Evolutionary conservation across 1,140 invertebrate species (phyloP), one percentile per base, ranked within the genome.

Genomic region (Drosophila fuyamai): DNA sequence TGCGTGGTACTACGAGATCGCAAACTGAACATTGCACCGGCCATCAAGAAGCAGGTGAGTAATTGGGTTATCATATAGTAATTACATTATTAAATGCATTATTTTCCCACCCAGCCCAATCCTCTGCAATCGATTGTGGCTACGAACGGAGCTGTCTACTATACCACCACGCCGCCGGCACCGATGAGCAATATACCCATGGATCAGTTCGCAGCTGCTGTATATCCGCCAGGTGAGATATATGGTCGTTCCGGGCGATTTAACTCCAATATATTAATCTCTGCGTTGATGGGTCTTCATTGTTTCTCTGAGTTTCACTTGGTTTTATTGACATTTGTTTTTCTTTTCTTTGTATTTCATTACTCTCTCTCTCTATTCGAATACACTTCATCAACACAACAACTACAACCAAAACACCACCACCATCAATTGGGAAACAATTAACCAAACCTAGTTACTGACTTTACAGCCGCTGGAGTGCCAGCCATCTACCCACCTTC

Each of bases 11-110:
- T 97, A 72, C 95, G 96, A 91, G 96, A 97, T 90, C 94, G 96
- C 79, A 97, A 97, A 92, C 92, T 98, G 55, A 98, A 98, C 90
- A 97, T 98, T 92, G 97, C 97, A n/a, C 96, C 97, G 73, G 97
- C 97, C 68, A 96, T 97, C 70, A 96, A 97, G 88, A 98, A 98
- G 93, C 96, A 97, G 93, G 95, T 95, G 88, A 93, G 84, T 90
- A 12, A 13, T 27, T 53, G 1, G 5, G n/a, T 14, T 10, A 23
- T 9, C 13, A 23, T n/a, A 27, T 53, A 16, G 5, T 44, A 41
- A 29, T 29, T 16, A 43, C 36, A 14, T 40, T 27, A 14, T 46
- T n/a, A 35, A 67, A 51, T 13, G 10, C 4, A 50, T 40, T 66
- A 51, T 43, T 16, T 32, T 13, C 27, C 4, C 14, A 10, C 13